A percentile compares a stretch with the other conserved stretches of the same genome.
Conservation (phyloP, 2,113 vertebrate genomes). For the Nothocercus nigrocapillus region DNA sequence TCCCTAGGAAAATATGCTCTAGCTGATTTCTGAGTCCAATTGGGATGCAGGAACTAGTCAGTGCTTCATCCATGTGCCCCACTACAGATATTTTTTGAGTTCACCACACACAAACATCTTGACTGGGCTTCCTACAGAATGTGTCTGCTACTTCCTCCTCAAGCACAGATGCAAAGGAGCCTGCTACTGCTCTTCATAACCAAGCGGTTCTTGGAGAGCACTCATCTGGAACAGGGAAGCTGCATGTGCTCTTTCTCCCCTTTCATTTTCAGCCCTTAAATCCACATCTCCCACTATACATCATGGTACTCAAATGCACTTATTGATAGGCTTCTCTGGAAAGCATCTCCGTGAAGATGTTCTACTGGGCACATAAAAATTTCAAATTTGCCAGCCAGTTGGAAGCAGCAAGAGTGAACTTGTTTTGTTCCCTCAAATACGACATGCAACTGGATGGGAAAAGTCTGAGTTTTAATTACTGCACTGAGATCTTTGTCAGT, state of each 20-base stretch:
- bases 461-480: background rate
- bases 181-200: background rate
- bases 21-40: background rate
- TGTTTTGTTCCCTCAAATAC: background rate
- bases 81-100: background rate
- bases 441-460: background rate
- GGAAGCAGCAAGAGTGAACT: background rate
- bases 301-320: background rate
- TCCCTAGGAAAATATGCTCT: background rate
- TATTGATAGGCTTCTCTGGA: background rate
- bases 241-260: fast-evolving
- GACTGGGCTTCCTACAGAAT: background rate
- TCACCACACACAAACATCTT: background rate
- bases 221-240: background rate
- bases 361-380: background rate
- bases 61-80: background rate
- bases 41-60: background rate
- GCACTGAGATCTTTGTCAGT: background rate
- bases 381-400: background rate
- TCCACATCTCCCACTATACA: background rate
- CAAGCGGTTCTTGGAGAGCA: background rate
- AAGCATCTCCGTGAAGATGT: background rate
- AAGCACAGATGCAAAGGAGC: background rate
- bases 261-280: background rate
- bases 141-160: background rate